phyloP scores from a whole-genome alignment of 1,140 invertebrate genomes.

The Reticulitermes speratus region DNA sequence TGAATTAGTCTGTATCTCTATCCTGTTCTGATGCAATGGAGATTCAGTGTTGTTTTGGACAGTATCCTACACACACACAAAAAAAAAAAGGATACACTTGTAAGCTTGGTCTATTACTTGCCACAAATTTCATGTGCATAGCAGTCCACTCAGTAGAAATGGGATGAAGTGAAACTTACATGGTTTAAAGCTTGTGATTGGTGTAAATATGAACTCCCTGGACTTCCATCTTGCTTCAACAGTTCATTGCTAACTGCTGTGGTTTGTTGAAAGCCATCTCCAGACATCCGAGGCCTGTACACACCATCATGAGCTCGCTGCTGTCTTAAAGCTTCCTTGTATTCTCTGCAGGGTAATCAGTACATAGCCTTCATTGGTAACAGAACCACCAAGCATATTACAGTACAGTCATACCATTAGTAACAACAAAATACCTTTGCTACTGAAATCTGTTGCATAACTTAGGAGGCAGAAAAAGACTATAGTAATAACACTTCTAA shows the following conservation, averaged over 20 bases:
- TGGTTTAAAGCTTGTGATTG: conserved; percentile 12
- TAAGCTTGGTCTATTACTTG: too few relatives aligned
- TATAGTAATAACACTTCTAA: too few relatives aligned
- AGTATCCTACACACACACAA: not conserved
- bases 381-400: not conserved
- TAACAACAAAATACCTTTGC: too few relatives aligned
- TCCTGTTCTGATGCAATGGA: not conserved
- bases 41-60: not conserved
- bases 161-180: not conserved
- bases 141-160: not conserved
- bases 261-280: not conserved
- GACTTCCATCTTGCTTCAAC: not conserved
- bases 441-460: too few relatives aligned
- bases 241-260: not conserved
- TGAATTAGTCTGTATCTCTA: conserved; percentile 22
- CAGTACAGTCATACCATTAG: too few relatives aligned
- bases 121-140: not conserved
- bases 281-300: conserved; percentile 50
- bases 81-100: not conserved
- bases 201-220: not conserved
- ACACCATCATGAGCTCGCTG: conserved; percentile 69
- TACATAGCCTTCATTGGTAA: not conserved
- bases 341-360: conserved; percentile 62
- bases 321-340: conserved; percentile 82
- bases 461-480: too few relatives aligned